Evolutionary conservation across 2,797 vertebrate genomes (phyloP).

Genomic region (Sternarchorhynchus goeldii): DNA sequence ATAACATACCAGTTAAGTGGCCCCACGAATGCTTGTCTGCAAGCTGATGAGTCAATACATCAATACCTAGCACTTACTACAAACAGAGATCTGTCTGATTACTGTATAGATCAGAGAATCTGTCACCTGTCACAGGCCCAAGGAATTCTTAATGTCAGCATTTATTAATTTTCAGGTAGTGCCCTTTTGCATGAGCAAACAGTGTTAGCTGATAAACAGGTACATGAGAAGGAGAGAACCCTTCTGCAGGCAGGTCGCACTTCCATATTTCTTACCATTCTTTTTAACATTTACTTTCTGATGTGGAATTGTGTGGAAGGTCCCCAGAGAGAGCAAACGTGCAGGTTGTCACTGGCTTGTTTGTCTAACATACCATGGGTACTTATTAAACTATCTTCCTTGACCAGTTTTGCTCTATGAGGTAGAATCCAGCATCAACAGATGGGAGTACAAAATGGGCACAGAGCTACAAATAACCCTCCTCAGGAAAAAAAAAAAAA

Average conservation of each 20-base stretch:
- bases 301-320: conserved; percentile 41
- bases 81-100: conserved; percentile 11
- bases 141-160: conserved; percentile 23
- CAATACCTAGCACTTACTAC: neutral
- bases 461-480: conserved; percentile 56
- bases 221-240: neutral
- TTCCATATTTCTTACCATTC: neutral
- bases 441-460: conserved; percentile 46
- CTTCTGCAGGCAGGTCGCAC: neutral
- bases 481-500: conserved; percentile 44
- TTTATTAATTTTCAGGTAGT: conserved; percentile 20
- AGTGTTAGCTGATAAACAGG: neutral
- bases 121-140: neutral
- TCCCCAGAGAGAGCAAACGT: conserved; percentile 29
- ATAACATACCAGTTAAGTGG: conserved; percentile 3
- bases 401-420: conserved; percentile 48
- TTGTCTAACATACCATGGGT: conserved; percentile 58
- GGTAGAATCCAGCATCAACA: conserved; percentile 56
- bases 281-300: conserved; percentile 38
- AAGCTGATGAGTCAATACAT: neutral
- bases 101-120: conserved; percentile 2
- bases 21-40: neutral
- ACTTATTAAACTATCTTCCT: conserved; percentile 56
- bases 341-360: conserved; percentile 46
- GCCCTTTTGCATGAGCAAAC: neutral